Evolutionary conservation across 2,113 vertebrate genomes (phyloP).

Genomic region (Campylomormyrus tamandua): DNA sequence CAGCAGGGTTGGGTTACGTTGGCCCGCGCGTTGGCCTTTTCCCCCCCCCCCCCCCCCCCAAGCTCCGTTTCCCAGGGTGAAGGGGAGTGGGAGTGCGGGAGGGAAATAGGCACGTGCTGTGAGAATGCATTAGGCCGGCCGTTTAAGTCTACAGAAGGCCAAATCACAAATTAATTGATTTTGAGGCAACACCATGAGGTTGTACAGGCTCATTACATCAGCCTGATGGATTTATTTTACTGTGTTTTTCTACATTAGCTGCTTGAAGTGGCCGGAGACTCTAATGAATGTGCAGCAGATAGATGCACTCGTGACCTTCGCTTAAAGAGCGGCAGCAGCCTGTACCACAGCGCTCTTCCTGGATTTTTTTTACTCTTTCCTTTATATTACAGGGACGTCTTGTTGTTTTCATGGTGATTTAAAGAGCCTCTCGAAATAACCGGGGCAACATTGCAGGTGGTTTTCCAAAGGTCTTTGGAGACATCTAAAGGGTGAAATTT

Average conservation of each 20-base stretch:
- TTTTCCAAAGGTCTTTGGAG: background rate
- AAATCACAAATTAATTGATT: constrained; percentile 28
- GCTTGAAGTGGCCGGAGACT: background rate
- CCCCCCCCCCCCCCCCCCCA: background rate
- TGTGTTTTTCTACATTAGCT: constrained; percentile 20
- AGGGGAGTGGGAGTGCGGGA: background rate
- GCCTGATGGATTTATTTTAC: constrained; percentile 23
- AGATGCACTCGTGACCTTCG: background rate
- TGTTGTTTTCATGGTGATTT: background rate
- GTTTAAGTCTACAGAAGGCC: background rate
- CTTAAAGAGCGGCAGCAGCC: background rate
- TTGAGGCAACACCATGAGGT: constrained; percentile 14
- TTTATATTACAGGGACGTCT: background rate
- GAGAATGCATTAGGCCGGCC: background rate
- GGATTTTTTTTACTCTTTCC: background rate
- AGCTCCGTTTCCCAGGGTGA: background rate
- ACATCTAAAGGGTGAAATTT: background rate
- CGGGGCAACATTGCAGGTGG: background rate
- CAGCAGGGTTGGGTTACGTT: background rate
- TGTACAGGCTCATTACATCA: constrained; percentile 5
- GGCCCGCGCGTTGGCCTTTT: background rate
- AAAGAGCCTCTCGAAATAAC: background rate
- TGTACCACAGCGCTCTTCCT: background rate
- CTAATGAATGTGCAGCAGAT: constrained; percentile 11
- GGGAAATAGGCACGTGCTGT: background rate